Evolutionary conservation across 2,888 invertebrate genomes (phyloP).

Genomic region (Phalangium opilio): DNA sequence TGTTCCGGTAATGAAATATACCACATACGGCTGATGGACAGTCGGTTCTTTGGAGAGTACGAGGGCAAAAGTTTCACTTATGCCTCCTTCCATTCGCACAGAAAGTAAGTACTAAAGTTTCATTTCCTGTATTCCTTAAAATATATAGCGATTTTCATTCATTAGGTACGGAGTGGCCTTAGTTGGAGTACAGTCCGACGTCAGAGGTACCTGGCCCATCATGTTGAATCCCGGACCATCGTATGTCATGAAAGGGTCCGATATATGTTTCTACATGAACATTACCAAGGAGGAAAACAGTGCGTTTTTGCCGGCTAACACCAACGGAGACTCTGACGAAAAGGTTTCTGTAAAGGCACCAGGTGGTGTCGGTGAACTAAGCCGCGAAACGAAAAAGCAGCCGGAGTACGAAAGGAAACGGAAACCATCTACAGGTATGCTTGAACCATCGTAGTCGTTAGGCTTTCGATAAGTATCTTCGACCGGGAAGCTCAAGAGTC

Average conservation of each 20-base stretch:
- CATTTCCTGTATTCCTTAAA: neutral
- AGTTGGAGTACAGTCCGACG: constrained; percentile 82
- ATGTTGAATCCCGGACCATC: constrained; percentile 89
- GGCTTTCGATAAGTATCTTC: no score
- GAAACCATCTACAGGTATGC: no score
- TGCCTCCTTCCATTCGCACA: constrained; percentile 87
- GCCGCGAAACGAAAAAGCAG: no score
- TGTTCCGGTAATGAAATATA: constrained; percentile 99
- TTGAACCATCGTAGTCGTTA: no score
- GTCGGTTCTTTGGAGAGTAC: constrained; percentile 94
- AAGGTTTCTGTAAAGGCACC: constrained; percentile 1
- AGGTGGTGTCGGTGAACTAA: no score
- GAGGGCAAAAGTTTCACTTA: constrained; percentile 99
- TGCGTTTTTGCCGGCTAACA: constrained; percentile 44
- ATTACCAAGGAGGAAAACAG: constrained; percentile 97
- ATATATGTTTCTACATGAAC: constrained; percentile 96
- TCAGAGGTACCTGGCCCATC: constrained; percentile 88
- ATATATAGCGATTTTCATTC: constrained; percentile 3
- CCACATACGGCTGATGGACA: constrained; percentile 85
- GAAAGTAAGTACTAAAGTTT: constrained; percentile 52
- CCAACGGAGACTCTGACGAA: constrained; percentile 9
- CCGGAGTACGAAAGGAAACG: no score
- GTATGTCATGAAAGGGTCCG: constrained; percentile 92
- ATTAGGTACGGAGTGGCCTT: constrained; percentile 83
- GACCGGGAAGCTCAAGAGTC: no score